Conservation (phyloP, 2,888 invertebrate species). For the Mimachlamys varia region DNA sequence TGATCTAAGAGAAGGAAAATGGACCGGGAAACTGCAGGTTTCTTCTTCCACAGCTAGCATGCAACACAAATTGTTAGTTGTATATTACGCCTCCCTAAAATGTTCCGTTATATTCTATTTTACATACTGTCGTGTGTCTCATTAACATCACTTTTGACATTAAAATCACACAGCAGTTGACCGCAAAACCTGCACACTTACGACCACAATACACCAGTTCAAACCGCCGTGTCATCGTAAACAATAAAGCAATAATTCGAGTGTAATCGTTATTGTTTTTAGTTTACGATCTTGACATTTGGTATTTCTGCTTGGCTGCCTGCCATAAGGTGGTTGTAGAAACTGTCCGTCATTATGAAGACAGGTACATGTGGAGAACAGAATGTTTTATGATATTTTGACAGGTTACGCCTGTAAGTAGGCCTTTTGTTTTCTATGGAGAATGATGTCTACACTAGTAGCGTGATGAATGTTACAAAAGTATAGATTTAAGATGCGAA, state of each 20-base stretch:
- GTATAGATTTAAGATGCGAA: neutral
- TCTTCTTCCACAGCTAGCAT: too few species aligned
- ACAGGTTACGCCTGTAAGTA: neutral
- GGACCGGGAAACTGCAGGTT: too few species aligned
- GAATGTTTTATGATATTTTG: neutral
- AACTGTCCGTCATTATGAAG: neutral
- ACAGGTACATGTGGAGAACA: neutral
- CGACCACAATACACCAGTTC: neutral
- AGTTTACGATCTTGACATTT: neutral
- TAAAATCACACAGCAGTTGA: neutral
- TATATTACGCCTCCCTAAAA: too few species aligned
- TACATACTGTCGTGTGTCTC: neutral
- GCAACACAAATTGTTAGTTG: too few species aligned
- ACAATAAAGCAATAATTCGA: neutral
- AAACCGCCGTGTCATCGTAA: neutral
- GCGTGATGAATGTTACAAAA: neutral
- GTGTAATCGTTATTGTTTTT: neutral
- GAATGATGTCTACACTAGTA: neutral
- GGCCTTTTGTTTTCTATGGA: neutral
- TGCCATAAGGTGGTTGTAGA: neutral
- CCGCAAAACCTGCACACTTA: neutral
- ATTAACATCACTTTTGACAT: neutral
- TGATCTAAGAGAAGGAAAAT: too few species aligned
- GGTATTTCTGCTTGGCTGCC: neutral
- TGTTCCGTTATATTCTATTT: too few species aligned